A percentile compares a stretch with the other conserved stretches of the same genome.
These are phyloP conservation scores for Tympanoctomys barrerae DNA, from an alignment of 2,797 vertebrate species.

Conservation along the genomic window DNA sequence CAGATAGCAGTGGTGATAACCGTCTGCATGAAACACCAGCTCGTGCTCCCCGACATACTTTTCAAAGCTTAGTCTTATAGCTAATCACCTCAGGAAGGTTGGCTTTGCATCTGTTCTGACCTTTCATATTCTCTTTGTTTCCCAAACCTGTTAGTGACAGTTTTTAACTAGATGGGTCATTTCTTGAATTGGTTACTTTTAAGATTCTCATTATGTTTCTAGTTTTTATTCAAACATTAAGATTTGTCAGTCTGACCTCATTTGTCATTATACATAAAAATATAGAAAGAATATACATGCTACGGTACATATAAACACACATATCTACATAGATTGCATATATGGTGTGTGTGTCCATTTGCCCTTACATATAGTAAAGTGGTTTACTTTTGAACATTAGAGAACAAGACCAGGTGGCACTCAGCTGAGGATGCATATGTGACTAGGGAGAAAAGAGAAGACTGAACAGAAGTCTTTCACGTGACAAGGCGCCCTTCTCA, in stretches of 20 bases:
- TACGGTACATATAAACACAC: background rate
- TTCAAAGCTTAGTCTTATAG: background rate
- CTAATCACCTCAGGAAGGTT: background rate
- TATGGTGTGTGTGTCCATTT: background rate
- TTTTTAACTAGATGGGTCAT: background rate
- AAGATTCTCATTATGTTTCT: background rate
- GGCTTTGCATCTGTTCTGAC: background rate
- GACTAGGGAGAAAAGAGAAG: background rate
- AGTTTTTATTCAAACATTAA: slow-evolving; percentile 29
- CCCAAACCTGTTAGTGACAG: background rate
- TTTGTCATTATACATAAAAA: slow-evolving; percentile 46
- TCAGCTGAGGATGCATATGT: slow-evolving; percentile 35
- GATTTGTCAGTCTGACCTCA: background rate
- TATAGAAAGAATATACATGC: background rate
- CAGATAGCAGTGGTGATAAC: background rate
- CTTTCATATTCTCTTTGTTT: slow-evolving; percentile 12
- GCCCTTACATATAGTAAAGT: slow-evolving; percentile 18
- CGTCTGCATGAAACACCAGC: background rate
- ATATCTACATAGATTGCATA: background rate
- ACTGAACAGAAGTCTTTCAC: slow-evolving; percentile 11
- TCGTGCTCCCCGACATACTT: background rate
- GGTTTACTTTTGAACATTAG: slow-evolving; percentile 6
- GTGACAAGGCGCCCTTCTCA: slow-evolving; percentile 6
- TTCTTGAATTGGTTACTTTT: background rate
- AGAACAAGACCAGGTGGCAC: background rate